Evolutionary conservation across 2,797 vertebrate species (phyloP).

Genomic region (Mormyrus proboscirostris): DNA sequence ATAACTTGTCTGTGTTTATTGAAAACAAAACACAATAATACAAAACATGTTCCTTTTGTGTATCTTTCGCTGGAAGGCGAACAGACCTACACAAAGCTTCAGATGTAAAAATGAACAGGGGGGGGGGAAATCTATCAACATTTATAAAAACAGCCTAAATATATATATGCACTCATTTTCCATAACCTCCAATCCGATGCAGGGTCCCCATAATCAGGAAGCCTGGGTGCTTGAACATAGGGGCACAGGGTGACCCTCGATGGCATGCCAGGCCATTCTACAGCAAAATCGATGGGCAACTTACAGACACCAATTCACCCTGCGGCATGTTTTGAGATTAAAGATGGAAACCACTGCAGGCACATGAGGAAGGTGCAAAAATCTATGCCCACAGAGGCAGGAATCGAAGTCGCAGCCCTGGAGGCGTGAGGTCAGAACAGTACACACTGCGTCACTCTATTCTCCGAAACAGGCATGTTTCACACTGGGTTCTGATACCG

Average conservation of each 20-base stretch:
- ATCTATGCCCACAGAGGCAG: background rate
- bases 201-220: background rate
- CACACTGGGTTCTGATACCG: background rate
- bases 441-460: background rate
- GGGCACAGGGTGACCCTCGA: background rate
- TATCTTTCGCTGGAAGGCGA: background rate
- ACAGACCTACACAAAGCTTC: background rate
- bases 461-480: background rate
- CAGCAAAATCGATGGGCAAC: background rate
- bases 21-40: background rate
- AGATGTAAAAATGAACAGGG: background rate
- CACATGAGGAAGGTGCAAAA: background rate
- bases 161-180: background rate
- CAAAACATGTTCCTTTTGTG: background rate
- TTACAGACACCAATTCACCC: background rate
- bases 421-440: background rate
- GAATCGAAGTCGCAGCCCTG: background rate
- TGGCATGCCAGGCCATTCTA: background rate
- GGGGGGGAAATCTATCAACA: background rate
- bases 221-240: background rate
- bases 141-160: background rate
- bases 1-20: constrained; percentile 10
- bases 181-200: background rate
- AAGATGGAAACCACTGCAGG: background rate
- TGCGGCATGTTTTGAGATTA: background rate